phyloP scores from a whole-genome alignment of 2,888 invertebrate genomes.

The Chrysolina americana region DNA sequence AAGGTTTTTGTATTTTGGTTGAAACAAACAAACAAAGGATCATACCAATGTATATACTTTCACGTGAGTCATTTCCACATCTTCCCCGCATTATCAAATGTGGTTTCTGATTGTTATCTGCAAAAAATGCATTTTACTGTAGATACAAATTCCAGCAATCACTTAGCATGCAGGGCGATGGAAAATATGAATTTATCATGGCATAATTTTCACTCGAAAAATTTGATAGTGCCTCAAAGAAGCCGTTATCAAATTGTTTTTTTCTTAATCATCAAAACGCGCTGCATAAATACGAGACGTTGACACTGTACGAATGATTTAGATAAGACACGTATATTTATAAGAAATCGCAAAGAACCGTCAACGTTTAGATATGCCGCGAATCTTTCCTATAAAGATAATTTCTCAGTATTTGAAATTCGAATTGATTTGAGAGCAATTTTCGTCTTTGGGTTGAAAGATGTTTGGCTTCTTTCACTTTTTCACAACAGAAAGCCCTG shows the following conservation, averaged over 20 bases:
- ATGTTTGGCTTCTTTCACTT: too few relatives aligned
- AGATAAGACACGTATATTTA: constrained; percentile 21
- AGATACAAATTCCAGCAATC: background rate
- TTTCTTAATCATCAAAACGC: constrained; percentile 41
- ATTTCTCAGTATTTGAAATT: too few relatives aligned
- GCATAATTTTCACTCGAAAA: background rate
- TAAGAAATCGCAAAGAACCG: background rate
- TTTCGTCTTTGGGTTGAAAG: too few relatives aligned
- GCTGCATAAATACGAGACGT: constrained; percentile 41
- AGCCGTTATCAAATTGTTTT: constrained; percentile 30
- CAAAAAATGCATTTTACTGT: background rate
- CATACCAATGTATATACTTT: too few relatives aligned
- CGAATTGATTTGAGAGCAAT: too few relatives aligned
- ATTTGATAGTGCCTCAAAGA: background rate
- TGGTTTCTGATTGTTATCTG: too few relatives aligned
- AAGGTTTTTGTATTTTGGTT: background rate
- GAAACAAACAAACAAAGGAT: too few relatives aligned
- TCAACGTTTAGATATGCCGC: background rate
- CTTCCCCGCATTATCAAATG: too few relatives aligned
- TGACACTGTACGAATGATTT: constrained; percentile 30
- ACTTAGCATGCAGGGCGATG: too few relatives aligned
- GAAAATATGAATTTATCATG: background rate
- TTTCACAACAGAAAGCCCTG: too few relatives aligned
- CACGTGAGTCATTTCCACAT: background rate
- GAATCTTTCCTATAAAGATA: background rate